phyloP scores from a whole-genome alignment of 2,888 invertebrate species.

The Megaustenia siamemsis region DNA sequence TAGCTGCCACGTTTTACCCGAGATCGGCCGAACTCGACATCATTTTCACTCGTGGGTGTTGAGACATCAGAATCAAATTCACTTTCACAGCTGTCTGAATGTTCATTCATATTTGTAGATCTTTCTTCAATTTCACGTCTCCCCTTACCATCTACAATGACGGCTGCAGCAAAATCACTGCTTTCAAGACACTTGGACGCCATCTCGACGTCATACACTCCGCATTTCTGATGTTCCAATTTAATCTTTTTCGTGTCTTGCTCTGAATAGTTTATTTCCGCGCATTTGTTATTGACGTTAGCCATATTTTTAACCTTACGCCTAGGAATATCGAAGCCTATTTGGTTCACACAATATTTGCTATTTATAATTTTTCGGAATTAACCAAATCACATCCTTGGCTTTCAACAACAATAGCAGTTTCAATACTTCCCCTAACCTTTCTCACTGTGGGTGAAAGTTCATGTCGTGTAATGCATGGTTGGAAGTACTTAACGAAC shows the following conservation, averaged over 20 bases:
- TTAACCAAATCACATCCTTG: too few relatives aligned
- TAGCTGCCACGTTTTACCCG: background rate
- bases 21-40: background rate
- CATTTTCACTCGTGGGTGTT: background rate
- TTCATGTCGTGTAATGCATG: too few relatives aligned
- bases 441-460: too few relatives aligned
- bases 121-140: background rate
- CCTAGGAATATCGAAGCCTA: background rate
- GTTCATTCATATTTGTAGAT: too few relatives aligned
- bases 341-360: background rate
- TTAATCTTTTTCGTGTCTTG: background rate
- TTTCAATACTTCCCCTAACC: too few relatives aligned
- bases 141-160: too few relatives aligned
- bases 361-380: too few relatives aligned
- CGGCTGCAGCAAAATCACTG: background rate
- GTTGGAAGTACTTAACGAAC: too few relatives aligned
- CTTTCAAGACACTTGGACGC: constrained; percentile 6
- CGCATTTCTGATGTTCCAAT: background rate
- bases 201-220: background rate
- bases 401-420: too few relatives aligned
- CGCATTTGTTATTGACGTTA: background rate
- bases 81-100: too few relatives aligned
- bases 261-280: background rate
- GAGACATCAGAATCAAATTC: background rate
- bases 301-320: background rate